These are phyloP conservation scores for Loripinus fragilis DNA, from an alignment of 2,888 invertebrate species.

Conservation along the genomic window DNA sequence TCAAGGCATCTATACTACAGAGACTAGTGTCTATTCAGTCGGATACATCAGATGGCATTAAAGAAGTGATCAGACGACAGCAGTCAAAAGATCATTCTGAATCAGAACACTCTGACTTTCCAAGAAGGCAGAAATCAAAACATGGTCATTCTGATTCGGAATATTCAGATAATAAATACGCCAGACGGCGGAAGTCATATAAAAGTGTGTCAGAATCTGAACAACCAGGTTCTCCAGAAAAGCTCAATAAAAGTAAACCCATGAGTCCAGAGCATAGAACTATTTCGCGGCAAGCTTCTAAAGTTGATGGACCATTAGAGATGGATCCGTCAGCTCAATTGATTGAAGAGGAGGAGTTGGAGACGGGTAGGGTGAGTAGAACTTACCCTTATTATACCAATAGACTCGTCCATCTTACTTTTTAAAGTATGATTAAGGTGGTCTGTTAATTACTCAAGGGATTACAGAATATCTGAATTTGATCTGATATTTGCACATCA, in stretches of 20 bases:
- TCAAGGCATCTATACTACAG: constrained; percentile 63
- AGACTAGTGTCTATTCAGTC: constrained; percentile 63
- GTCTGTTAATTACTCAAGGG: too few relatives aligned
- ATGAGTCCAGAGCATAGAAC: neutral
- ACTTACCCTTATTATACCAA: too few relatives aligned
- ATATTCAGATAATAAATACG: neutral
- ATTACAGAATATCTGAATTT: too few relatives aligned
- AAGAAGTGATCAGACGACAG: neutral
- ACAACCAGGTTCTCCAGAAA: neutral
- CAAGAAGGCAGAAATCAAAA: neutral
- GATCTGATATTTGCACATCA: too few relatives aligned
- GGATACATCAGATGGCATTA: constrained; percentile 26
- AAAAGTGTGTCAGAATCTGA: neutral
- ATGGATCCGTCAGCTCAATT: constrained; percentile 2
- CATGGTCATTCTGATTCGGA: neutral
- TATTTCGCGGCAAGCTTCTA: neutral
- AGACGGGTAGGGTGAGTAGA: constrained; percentile 70
- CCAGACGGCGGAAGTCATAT: neutral
- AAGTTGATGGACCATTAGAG: neutral
- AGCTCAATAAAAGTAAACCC: neutral
- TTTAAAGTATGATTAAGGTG: too few relatives aligned
- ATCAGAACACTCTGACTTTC: neutral
- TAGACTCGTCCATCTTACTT: too few relatives aligned
- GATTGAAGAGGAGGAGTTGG: constrained; percentile 67
- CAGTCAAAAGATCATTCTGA: neutral